Evolutionary conservation across 2,888 invertebrate genomes (phyloP), one percentile per base, ranked within the genome.

Genomic region (Caenorhabditis macrosperma): DNA sequence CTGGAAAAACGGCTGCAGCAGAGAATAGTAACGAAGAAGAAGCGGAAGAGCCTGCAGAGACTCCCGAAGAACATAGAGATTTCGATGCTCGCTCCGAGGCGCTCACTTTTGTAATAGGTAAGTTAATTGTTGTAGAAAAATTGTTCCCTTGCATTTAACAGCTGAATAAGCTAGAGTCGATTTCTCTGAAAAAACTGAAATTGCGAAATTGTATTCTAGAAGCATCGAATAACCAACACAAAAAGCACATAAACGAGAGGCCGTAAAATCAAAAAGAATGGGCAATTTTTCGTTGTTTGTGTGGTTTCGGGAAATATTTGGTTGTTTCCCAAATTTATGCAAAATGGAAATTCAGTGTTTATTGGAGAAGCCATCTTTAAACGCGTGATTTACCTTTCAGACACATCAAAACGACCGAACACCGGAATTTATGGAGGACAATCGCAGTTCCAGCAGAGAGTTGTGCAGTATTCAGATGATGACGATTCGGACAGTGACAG

Each of bases 31-130:
- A 76, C 28, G 63, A 63, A n/a, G 67, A 55, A 46, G 61, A 46
- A 50, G 38, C 1, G 7, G 76, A 54, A 24, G 55, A 44, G 12
- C 10, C 67, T 1, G 61, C 57, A 3, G 76, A 63, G 30, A 68
- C 61, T 28, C 67, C 55, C 20, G 66, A 63, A 28, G 80, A 78
- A 24, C 64, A 71, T 26, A 63, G 59, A 44, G 82, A 83, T 28
- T 69, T 74, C 26, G 85, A 85, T 55, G 80, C 74, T 7, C 54
- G 78, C 17, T 81, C 82, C n/a, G 85, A 86, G 38, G 84, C 86
- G 9, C 82, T 84, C 54, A 85, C 87, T 50, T 86, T 80, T 79
- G 82, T 85, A 22, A 77, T 86, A 35, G 84, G 82, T 82, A n/a
- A 33, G 67, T 33, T 4, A 20, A 20, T n/a, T 44, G 44, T 7